These are phyloP conservation scores for Ciona savignyi DNA, from an alignment of 23 tunicate species.

Conservation along the genomic window DNA sequence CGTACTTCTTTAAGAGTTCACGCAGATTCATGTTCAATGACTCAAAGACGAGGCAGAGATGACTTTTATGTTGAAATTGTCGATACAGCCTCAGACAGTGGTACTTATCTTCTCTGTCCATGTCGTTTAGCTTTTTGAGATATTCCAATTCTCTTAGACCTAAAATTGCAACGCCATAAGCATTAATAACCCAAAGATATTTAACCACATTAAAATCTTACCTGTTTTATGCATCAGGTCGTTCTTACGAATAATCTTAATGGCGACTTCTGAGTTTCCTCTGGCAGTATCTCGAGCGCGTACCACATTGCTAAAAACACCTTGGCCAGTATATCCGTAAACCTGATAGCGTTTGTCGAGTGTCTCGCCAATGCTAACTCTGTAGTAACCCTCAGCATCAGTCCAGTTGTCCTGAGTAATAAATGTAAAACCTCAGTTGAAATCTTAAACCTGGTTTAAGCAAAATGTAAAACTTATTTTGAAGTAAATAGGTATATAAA, in stretches of 20 bases:
- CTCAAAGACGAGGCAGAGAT: conserved; percentile 90
- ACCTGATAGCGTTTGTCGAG: conserved; percentile 84
- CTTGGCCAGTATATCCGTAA: conserved; percentile 93
- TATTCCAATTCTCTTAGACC: conserved; percentile 91
- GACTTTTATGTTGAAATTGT: conserved; percentile 86
- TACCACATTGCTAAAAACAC: conserved; percentile 93
- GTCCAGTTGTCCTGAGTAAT: conserved; percentile 85
- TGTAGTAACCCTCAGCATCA: conserved; percentile 88
- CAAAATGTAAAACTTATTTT: no score
- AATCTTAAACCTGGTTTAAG: no score
- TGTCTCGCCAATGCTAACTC: conserved; percentile 80
- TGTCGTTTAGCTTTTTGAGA: conserved; percentile 77
- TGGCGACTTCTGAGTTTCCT: conserved; percentile 71
- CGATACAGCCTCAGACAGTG: conserved; percentile 84
- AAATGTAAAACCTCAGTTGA: no score
- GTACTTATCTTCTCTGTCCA: conserved; percentile 80
- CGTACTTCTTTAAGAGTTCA: conserved; percentile 82
- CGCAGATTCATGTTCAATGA: conserved; percentile 88
- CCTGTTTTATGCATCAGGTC: conserved; percentile 98
- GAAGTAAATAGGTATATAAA: no score
- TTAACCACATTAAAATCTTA: conserved; percentile 8
- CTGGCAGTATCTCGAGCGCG: conserved; percentile 74
- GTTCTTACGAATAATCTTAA: conserved; percentile 79
- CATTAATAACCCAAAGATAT: not conserved
- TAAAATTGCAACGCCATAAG: conserved; percentile 2